These are phyloP conservation scores for Dicrostonyx torquatus DNA, from an alignment of 2,797 vertebrate genomes.

Conservation along the genomic window DNA sequence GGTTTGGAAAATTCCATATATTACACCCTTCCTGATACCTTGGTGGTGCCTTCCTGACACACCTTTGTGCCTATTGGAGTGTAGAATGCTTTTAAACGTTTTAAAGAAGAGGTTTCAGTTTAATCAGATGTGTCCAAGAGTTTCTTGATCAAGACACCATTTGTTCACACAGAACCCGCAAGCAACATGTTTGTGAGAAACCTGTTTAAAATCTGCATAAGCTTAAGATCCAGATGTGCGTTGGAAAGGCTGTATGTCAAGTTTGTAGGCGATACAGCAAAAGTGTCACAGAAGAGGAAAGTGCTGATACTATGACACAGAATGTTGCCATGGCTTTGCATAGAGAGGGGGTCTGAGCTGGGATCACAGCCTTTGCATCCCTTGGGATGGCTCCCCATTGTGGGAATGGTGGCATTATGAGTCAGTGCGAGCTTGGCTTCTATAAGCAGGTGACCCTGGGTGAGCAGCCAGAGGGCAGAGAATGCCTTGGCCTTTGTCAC, in stretches of 20 bases:
- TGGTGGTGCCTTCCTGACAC: too few species aligned
- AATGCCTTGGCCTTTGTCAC: not conserved
- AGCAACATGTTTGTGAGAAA: conserved; percentile 18
- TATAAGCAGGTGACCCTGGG: not conserved
- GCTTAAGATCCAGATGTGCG: not conserved
- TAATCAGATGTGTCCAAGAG: not conserved
- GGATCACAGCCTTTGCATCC: not conserved
- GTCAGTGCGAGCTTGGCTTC: not conserved
- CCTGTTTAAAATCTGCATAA: not conserved
- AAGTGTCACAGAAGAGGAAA: not conserved
- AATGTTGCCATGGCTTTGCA: not conserved
- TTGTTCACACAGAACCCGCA: not conserved
- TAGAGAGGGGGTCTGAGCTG: not conserved
- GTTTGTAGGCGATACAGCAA: not conserved
- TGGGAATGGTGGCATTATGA: not conserved
- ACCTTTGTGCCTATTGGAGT: not conserved
- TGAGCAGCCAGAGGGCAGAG: not conserved
- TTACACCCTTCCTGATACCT: not conserved
- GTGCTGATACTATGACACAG: not conserved
- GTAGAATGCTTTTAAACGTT: not conserved
- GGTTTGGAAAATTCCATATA: not conserved
- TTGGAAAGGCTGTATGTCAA: not conserved
- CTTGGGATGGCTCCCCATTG: not conserved
- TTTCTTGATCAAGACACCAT: not conserved
- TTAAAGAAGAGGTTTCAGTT: not conserved